phyloP scores from a whole-genome alignment of 2,888 invertebrate species.

The Quadriops clusia region DNA sequence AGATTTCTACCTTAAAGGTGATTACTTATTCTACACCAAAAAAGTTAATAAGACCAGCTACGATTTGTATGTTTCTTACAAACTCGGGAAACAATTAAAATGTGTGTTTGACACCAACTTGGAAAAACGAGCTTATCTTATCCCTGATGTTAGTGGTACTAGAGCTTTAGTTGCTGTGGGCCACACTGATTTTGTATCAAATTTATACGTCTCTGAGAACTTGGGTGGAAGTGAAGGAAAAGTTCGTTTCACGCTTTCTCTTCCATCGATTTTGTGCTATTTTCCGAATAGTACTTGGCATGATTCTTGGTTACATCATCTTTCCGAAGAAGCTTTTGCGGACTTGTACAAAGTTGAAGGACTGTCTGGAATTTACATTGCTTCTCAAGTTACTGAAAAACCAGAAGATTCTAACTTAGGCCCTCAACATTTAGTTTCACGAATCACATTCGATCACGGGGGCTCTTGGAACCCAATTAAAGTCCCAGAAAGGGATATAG shows the following conservation, averaged over 20 bases:
- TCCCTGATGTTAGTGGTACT: slow-evolving; percentile 73
- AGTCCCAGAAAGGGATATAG: slow-evolving; percentile 57
- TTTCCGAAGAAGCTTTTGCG: slow-evolving; percentile 70
- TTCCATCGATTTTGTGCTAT: slow-evolving; percentile 71
- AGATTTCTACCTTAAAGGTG: slow-evolving; percentile 72
- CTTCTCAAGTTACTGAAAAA: slow-evolving; percentile 57
- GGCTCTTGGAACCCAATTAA: slow-evolving; percentile 66
- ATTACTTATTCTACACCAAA: slow-evolving; percentile 76
- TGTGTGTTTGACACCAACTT: slow-evolving; percentile 66
- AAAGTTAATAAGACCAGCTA: slow-evolving; percentile 50
- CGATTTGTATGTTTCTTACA: slow-evolving; percentile 66
- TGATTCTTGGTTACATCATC: slow-evolving; percentile 67
- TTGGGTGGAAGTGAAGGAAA: slow-evolving; percentile 39
- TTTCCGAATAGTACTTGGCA: slow-evolving; percentile 74
- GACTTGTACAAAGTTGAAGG: slow-evolving; percentile 83
- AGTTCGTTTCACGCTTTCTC: slow-evolving; percentile 63
- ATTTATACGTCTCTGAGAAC: slow-evolving; percentile 73
- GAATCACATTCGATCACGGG: slow-evolving; percentile 82
- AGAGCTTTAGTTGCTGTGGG: slow-evolving; percentile 72
- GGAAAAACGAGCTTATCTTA: slow-evolving; percentile 56
- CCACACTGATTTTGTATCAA: slow-evolving; percentile 58
- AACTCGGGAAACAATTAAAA: slow-evolving; percentile 54
- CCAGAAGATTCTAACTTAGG: slow-evolving; percentile 45
- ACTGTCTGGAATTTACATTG: slow-evolving; percentile 78
- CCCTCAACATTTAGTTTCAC: slow-evolving; percentile 63